phyloP scores from a whole-genome alignment of 1,140 invertebrate genomes.

The Dendroctonus ponderosae region DNA sequence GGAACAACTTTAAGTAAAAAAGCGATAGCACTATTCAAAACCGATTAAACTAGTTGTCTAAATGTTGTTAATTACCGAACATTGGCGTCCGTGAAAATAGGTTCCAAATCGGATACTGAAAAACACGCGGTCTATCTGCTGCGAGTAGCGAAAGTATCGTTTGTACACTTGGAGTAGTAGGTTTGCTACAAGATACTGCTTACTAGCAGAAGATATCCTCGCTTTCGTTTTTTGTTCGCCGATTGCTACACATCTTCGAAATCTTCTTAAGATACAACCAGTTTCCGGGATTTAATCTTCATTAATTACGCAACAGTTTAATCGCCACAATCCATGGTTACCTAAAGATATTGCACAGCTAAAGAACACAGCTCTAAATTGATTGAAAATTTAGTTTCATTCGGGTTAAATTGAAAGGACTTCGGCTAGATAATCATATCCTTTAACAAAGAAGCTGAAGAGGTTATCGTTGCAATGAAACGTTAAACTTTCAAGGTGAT shows the following conservation, averaged over 20 bases:
- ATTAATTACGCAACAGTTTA: neutral
- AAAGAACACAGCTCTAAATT: neutral
- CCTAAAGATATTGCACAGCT: neutral
- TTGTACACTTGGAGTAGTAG: neutral
- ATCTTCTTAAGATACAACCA: neutral
- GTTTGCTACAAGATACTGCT: neutral
- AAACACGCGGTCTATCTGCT: neutral
- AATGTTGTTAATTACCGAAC: neutral
- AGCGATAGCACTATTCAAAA: neutral
- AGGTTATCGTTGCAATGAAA: neutral
- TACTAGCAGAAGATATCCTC: conserved; percentile 6
- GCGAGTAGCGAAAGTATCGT: conserved; percentile 11
- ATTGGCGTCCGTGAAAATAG: conserved; percentile 16
- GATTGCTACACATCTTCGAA: conserved; percentile 5
- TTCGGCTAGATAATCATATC: neutral
- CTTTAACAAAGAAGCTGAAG: neutral
- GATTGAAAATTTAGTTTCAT: neutral
- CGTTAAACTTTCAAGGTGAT: neutral
- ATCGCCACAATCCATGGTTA: neutral
- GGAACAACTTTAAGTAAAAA: neutral
- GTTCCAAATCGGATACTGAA: conserved; percentile 11
- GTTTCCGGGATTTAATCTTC: neutral
- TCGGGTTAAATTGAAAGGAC: neutral
- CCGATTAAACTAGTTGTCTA: neutral
- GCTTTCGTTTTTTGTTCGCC: conserved; percentile 14